A percentile compares a stretch with the other conserved stretches of the same genome.
These are phyloP conservation scores for Plagiodera versicolora DNA, from an alignment of 2,888 invertebrate genomes.

Conservation along the genomic window DNA sequence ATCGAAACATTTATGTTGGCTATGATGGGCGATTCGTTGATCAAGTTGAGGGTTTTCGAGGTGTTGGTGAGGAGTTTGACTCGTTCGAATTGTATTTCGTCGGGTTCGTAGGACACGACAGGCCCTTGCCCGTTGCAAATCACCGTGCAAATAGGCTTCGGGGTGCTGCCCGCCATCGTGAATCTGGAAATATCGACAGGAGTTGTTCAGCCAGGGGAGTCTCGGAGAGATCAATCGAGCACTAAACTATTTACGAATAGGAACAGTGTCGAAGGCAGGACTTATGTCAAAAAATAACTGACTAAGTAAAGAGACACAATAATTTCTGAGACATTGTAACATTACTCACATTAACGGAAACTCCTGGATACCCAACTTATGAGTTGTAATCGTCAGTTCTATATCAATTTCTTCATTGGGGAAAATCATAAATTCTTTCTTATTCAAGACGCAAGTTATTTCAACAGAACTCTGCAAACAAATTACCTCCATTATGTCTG, in stretches of 20 bases:
- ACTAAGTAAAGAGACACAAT: no score
- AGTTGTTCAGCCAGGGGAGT: no score
- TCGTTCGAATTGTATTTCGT: conserved; percentile 65
- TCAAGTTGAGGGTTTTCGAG: conserved; percentile 59
- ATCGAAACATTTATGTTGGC: conserved; percentile 52
- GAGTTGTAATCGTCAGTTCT: conserved; percentile 31
- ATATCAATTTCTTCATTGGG: conserved; percentile 25
- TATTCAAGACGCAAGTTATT: conserved; percentile 26
- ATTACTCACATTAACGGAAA: conserved; percentile 34
- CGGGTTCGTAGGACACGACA: conserved; percentile 64
- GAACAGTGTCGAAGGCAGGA: no score
- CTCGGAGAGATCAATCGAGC: no score
- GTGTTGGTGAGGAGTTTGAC: conserved; percentile 60
- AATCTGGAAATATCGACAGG: conserved; percentile 36
- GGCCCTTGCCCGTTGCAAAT: conserved; percentile 66
- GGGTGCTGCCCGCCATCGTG: conserved; percentile 30
- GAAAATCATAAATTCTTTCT: conserved; percentile 8
- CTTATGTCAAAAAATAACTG: no score
- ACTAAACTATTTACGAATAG: no score
- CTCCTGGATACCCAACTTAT: conserved; percentile 31
- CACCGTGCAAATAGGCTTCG: conserved; percentile 54
- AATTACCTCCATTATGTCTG: background rate
- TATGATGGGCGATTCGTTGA: conserved; percentile 71
- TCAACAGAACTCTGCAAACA: conserved; percentile 27
- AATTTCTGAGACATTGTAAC: no score